Evolutionary conservation across 2,797 vertebrate genomes (phyloP), one percentile per base, ranked within the genome.

Genomic region (Tinamus major): DNA sequence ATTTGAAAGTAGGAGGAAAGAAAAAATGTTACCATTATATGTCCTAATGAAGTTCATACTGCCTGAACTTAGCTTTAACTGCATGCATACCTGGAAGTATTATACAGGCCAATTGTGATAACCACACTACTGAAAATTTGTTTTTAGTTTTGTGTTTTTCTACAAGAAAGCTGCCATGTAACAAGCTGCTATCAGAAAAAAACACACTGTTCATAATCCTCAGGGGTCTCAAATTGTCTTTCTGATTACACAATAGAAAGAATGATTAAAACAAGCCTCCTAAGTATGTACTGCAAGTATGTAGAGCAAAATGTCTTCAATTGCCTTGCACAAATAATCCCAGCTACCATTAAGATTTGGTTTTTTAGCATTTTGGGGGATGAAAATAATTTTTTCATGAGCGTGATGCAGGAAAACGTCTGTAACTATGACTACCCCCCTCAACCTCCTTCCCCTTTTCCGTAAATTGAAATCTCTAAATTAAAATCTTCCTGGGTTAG

Each of bases 341-440:
- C 79, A 94, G 46, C 44, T 69, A 31, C 11, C 39, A 74, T 42
- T 46, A 67, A 48, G 26, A 77, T 42, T 76, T 59, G 41, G 15
- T 68, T 59, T 87, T 55, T 41, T 20, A 69, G 61, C 10, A 80
- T 13, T 76, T 87, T 78, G 0, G 91, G 49, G 53, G 90, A 71
- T 76, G 46, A 94, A 94, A 87, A 77, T 63, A 24, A 76, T 33
- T 71, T 6, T 76, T 67, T 77, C 58, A 81, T 77, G 85, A 63
- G 86, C 42, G 24, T n/a, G 8, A 56, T 65, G 7, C 79, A 42
- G 14, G 55, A 90, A 96, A 90, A 79, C 4, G 27, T 55, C 48
- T 53, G 92, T 76, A 93, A 81, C 56, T 58, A 91, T 26, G 37
- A 78, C 9, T 67, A 68, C 2, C 1, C 13, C 20, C 56, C 3